phyloP scores from a whole-genome alignment of 2,888 invertebrate species.

The Troides aeacus region DNA sequence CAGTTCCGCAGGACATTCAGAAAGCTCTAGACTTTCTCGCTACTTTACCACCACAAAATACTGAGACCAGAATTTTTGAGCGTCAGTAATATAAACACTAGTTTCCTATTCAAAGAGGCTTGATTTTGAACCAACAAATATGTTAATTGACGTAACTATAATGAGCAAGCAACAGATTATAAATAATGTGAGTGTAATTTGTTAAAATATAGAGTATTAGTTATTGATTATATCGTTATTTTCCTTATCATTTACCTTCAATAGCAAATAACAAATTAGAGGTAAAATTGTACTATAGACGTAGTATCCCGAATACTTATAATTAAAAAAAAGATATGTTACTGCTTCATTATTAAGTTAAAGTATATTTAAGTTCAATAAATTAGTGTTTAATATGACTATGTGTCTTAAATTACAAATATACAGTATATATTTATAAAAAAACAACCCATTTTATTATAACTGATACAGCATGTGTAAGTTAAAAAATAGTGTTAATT shows the following conservation, averaged over 20 bases:
- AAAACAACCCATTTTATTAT: no score
- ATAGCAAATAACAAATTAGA: not conserved
- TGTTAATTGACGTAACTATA: not conserved
- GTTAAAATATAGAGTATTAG: not conserved
- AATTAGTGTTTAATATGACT: no score
- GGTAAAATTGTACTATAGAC: no score
- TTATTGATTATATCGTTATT: not conserved
- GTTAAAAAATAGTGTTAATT: no score
- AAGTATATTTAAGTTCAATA: no score
- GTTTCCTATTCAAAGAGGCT: conserved; percentile 7
- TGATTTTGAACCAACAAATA: conserved; percentile 8
- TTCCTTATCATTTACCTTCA: not conserved
- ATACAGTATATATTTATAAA: no score
- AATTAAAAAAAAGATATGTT: no score
- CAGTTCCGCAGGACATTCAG: conserved; percentile 84
- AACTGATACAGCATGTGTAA: no score
- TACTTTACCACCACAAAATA: conserved; percentile 76
- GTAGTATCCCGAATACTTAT: no score
- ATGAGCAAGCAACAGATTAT: not conserved
- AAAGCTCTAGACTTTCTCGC: conserved; percentile 83
- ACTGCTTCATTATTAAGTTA: no score
- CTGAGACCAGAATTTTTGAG: conserved; percentile 40
- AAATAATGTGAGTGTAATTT: not conserved
- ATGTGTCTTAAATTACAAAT: no score
- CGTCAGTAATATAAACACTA: conserved; percentile 10